Conservation (phyloP, 2,888 invertebrate genomes). For the Terebella lapidaria region DNA sequence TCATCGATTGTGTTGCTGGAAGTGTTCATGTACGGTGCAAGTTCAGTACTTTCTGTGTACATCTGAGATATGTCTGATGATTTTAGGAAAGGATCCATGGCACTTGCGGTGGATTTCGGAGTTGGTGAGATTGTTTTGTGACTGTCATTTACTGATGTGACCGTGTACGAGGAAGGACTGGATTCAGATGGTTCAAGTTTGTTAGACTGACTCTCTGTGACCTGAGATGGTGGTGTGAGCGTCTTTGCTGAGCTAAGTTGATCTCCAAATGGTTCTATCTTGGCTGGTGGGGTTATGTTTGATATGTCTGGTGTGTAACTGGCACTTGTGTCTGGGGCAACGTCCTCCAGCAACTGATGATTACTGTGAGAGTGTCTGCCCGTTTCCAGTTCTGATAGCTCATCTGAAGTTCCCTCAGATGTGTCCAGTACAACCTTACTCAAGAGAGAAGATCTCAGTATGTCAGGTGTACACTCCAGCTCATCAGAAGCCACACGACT, state of each 20-base stretch:
- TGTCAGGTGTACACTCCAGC: too few relatives aligned
- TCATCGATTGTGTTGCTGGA: constrained; percentile 10
- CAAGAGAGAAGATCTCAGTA: background rate
- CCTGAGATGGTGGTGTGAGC: too few relatives aligned
- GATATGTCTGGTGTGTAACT: background rate
- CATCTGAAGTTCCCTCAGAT: background rate
- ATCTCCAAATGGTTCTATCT: too few relatives aligned
- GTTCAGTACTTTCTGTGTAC: constrained; percentile 20
- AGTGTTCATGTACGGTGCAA: constrained; percentile 17
- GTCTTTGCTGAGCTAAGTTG: too few relatives aligned
- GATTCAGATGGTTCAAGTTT: background rate
- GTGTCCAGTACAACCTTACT: background rate
- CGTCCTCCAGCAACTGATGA: background rate
- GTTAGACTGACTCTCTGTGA: background rate
- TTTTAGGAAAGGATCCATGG: background rate
- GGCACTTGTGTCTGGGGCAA: background rate
- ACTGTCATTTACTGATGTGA: too few relatives aligned
- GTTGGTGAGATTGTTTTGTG: background rate
- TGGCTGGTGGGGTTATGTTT: too few relatives aligned
- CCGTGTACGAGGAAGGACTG: too few relatives aligned
- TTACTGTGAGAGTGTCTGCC: too few relatives aligned
- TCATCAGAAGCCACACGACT: too few relatives aligned
- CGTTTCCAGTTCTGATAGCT: background rate
- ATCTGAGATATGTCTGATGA: constrained; percentile 3
- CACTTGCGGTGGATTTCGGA: background rate